A percentile compares a stretch with the other conserved stretches of the same genome.
phyloP scores from a whole-genome alignment of 2,113 vertebrate species.

The Proteles cristata region DNA sequence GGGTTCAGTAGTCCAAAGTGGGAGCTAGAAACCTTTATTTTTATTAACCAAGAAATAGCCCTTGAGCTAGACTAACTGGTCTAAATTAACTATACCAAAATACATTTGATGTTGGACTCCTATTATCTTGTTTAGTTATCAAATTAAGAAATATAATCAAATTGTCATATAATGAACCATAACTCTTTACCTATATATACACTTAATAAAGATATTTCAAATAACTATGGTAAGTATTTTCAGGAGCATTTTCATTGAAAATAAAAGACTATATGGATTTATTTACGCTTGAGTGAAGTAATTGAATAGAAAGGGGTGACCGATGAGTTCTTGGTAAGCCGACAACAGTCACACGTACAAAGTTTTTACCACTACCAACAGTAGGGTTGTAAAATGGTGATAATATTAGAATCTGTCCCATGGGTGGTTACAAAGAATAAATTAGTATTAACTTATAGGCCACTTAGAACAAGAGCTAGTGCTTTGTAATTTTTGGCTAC shows the following conservation, averaged over 20 bases:
- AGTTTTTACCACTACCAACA: background rate
- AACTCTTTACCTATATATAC: background rate
- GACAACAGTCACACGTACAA: background rate
- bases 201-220: background rate
- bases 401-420: background rate
- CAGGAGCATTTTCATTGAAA: background rate
- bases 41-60: background rate
- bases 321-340: background rate
- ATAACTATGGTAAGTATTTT: background rate
- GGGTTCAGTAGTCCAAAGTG: background rate
- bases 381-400: background rate
- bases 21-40: background rate
- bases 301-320: background rate
- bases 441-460: background rate
- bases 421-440: background rate
- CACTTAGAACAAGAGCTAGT: background rate
- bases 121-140: background rate
- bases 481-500: background rate
- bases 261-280: background rate
- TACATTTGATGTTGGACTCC: background rate
- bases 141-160: constrained; percentile 11
- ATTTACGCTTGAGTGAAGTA: background rate
- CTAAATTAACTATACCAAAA: background rate
- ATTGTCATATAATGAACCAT: background rate
- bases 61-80: background rate